Evolutionary conservation across 2,888 invertebrate species (phyloP).

Genomic region (Hypercompe scribonia): DNA sequence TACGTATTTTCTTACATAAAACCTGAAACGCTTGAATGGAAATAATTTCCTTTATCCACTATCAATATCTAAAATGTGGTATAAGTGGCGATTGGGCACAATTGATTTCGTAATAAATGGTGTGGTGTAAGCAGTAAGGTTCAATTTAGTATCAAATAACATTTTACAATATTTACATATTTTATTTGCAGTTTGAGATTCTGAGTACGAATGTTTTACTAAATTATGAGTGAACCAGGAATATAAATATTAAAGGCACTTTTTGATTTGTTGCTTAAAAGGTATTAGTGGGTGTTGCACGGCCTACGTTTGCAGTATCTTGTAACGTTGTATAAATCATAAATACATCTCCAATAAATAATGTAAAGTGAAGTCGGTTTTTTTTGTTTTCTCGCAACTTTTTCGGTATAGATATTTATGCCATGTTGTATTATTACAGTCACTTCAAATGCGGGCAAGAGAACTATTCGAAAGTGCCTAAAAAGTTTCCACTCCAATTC

Average conservation of each 20-base stretch:
- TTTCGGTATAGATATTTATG: too few relatives aligned
- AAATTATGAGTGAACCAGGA: not conserved
- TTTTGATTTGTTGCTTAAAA: not conserved
- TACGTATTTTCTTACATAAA: conserved; percentile 43
- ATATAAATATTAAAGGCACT: not conserved
- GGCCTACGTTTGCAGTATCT: not conserved
- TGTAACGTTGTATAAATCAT: not conserved
- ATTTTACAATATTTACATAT: conserved; percentile 6
- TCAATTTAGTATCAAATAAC: conserved; percentile 18
- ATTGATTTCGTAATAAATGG: conserved; percentile 18
- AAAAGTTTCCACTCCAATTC: too few relatives aligned
- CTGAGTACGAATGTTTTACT: conserved; percentile 1
- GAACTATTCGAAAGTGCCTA: too few relatives aligned
- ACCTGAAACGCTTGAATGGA: conserved; percentile 24
- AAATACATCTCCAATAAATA: not conserved
- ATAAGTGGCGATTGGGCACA: conserved; percentile 20
- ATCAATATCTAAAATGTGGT: not conserved
- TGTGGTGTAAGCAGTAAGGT: conserved; percentile 38
- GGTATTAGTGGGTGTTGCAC: not conserved
- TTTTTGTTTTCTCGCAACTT: not conserved
- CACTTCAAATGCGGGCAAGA: too few relatives aligned
- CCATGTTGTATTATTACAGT: too few relatives aligned
- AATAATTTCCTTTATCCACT: conserved; percentile 40
- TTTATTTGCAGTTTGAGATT: conserved; percentile 23
- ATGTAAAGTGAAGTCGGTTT: not conserved